phyloP scores from a whole-genome alignment of 2,113 vertebrate species.

The Tricholaema leucomelas region DNA sequence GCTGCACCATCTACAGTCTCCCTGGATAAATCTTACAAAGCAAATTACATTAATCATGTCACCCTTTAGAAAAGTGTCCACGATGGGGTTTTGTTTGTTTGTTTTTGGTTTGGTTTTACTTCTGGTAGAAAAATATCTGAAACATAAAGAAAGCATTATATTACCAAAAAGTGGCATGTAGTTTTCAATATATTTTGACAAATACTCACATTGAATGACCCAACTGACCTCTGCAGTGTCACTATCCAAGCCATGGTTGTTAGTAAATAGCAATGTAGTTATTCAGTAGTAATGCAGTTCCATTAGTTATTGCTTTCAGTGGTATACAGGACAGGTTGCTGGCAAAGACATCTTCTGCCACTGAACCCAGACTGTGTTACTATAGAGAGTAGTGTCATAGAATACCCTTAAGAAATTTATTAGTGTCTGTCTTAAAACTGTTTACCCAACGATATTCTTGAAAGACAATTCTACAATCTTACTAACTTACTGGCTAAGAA shows the following conservation, averaged over 20 bases:
- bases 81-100: too few species aligned
- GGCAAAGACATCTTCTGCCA: not conserved
- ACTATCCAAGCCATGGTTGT: not conserved
- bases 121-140: not conserved
- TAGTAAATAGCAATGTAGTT: not conserved
- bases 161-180: not conserved
- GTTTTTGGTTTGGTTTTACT: not conserved
- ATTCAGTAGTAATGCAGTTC: not conserved
- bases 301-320: not conserved
- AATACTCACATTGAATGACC: not conserved
- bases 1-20: not conserved
- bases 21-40: not conserved
- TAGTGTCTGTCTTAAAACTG: not conserved
- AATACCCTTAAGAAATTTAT: not conserved
- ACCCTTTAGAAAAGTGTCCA: not conserved
- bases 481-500: not conserved
- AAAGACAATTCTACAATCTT: not conserved
- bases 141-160: not conserved
- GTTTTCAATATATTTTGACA: not conserved
- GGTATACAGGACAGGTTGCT: not conserved
- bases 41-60: not conserved
- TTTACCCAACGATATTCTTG: not conserved
- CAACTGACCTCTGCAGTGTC: not conserved
- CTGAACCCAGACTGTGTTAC: not conserved
- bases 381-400: not conserved